Percentiles rank a stretch among this genome's conserved stretches.
phyloP scores from a whole-genome alignment of 2,888 invertebrate species.

The Acheta domesticus region DNA sequence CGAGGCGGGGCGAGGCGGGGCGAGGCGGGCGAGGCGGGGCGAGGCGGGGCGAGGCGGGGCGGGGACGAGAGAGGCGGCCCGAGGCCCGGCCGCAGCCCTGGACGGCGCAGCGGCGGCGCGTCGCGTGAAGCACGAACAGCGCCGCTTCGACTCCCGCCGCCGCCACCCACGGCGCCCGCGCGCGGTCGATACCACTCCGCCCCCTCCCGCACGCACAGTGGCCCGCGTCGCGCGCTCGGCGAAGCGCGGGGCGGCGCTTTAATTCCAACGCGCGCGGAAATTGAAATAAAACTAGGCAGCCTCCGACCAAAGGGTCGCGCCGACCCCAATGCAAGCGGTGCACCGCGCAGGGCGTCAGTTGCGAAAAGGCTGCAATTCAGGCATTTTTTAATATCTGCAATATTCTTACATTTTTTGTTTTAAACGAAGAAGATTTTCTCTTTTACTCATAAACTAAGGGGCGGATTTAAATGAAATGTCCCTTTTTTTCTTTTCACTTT shows the following conservation, averaged over 20 bases:
- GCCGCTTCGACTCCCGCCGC: not conserved
- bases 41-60: not conserved
- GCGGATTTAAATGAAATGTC: no score
- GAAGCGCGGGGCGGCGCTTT: not conserved
- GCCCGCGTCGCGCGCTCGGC: not conserved
- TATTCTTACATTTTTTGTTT: no score
- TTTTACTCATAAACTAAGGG: no score
- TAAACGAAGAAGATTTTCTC: no score
- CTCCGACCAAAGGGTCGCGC: no score
- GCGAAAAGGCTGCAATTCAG: no score
- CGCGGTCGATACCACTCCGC: not conserved
- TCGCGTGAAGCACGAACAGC: slow-evolving; percentile 18
- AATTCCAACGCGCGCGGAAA: no score
- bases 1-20: not conserved
- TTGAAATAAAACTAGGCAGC: no score
- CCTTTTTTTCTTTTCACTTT: no score
- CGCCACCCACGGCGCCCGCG: not conserved
- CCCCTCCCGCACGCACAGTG: not conserved
- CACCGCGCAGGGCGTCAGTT: not conserved
- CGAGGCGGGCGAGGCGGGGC: no score
- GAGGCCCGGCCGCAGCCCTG: not conserved
- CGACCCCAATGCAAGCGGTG: not conserved
- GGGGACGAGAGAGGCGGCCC: not conserved
- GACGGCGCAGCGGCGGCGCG: not conserved
- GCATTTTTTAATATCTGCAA: no score